Percentiles rank a stretch among this genome's conserved stretches.
Conservation (phyloP, 1,140 invertebrate genomes). For the Drosophila athabasca region DNA sequence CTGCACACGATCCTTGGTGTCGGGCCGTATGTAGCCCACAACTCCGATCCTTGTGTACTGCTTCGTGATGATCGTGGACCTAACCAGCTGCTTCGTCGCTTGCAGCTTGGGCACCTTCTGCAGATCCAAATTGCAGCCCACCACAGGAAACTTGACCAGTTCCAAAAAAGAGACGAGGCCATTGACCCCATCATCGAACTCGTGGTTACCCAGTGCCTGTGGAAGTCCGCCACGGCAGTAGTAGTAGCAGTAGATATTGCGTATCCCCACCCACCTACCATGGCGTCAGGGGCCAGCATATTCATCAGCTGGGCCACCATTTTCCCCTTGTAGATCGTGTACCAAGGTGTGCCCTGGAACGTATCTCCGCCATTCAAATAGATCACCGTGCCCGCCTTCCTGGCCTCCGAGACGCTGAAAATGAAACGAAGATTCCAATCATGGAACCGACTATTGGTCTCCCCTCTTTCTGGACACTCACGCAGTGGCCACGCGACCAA, state of each 20-base stretch:
- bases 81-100: conserved; percentile 80
- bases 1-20: conserved; percentile 88
- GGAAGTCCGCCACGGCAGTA: conserved; percentile 8
- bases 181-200: conserved; percentile 92
- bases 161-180: conserved; percentile 91
- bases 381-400: conserved; percentile 86
- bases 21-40: conserved; percentile 93
- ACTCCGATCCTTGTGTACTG: conserved; percentile 89
- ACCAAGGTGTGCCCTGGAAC: conserved; percentile 93
- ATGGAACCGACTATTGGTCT: accelerated
- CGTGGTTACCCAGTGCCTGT: conserved; percentile 95
- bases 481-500: conserved; percentile 88
- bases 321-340: conserved; percentile 89
- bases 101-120: conserved; percentile 86
- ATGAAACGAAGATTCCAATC: no score
- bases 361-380: conserved; percentile 95
- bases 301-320: conserved; percentile 91
- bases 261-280: conserved; percentile 86
- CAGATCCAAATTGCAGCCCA: conserved; percentile 91
- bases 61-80: conserved; percentile 88
- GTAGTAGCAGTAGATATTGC: conserved; percentile 32
- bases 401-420: conserved; percentile 85
- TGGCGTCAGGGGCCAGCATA: conserved; percentile 90
- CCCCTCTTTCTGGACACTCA: conserved; percentile 69
- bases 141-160: conserved; percentile 88